phyloP scores from a whole-genome alignment of 2,113 vertebrate species.

The Brachyistius frenatus region DNA sequence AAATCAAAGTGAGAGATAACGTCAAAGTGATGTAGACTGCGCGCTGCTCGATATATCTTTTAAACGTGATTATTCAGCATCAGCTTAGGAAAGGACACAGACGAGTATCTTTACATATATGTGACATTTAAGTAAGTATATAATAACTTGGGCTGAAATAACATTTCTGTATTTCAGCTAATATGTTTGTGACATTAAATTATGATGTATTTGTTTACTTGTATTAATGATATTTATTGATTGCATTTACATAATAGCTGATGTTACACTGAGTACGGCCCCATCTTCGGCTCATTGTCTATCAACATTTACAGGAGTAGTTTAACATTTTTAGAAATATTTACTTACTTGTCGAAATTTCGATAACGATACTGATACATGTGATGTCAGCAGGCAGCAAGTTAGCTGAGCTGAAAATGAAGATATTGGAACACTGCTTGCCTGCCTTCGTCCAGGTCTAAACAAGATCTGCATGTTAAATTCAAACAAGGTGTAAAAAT shows the following conservation, averaged over 20 bases:
- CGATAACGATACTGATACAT: not conserved
- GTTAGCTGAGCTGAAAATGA: no score
- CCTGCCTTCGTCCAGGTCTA: no score
- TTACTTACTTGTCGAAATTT: not conserved
- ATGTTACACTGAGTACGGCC: not conserved
- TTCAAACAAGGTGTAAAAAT: no score
- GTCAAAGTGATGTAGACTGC: slow-evolving; percentile 62
- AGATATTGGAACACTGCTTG: no score
- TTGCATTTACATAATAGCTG: not conserved
- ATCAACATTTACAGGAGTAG: no score
- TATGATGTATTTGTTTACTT: not conserved
- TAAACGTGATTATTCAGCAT: slow-evolving; percentile 53
- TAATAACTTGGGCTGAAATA: slow-evolving; percentile 2
- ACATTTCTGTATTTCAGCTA: slow-evolving; percentile 12
- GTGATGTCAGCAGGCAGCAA: not conserved
- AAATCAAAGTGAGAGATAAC: slow-evolving; percentile 73
- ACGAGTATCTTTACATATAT: slow-evolving; percentile 7
- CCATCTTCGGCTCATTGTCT: no score
- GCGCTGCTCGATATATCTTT: slow-evolving; percentile 30
- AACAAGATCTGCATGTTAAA: no score
- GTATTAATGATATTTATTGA: not conserved
- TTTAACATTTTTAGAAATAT: not conserved
- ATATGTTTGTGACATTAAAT: slow-evolving; percentile 14
- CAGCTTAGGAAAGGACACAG: slow-evolving; percentile 52
- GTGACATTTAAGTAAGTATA: slow-evolving; percentile 15